Evolutionary conservation across 1,140 invertebrate species (phyloP), one percentile per base, ranked within the genome.

Genomic region (Zaprionus ghesquierei): DNA sequence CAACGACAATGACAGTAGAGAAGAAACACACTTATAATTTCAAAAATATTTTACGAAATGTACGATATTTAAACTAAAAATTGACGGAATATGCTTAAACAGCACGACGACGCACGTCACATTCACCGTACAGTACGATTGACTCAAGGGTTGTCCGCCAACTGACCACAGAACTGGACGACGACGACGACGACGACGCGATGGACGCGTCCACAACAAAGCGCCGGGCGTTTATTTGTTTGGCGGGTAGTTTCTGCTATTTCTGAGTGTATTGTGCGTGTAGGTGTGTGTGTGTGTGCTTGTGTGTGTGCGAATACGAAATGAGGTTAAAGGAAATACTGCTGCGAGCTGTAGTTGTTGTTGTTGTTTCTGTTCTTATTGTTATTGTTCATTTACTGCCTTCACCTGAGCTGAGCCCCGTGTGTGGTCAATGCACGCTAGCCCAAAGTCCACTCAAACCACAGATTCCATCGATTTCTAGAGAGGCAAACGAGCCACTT

Each of bases 261-360:
- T 44, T 51, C 33, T 61, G 33, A 23, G 44, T 38, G 33, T 51
- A 29, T 55, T 8, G 38, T n/a, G 20, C n/a, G 23, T 22, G 25
- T 31, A 31, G 25, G 25, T 54, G 23, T 51, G 29, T 49, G n/a
- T 33, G 76, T 79, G 66, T 73, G 55, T 59, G 62, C 66, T 54
- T 60, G 41, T 66, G 55, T 79, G 72, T 54, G 49, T 68, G 58
- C 76, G 70, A 58, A 64, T 84, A 50, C 76, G 77, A 87, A 91
- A 84, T 91, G 89, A 91, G 90, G 90, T 91, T 91, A 91, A 91
- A 91, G 90, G 90, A 91, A 91, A 86, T 89, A 82, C 73, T 23
- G 75, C 60, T 53, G 50, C 18, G 51, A 53, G 33, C 41, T 41
- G 25, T 56, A 55, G 33, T 27, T 35, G 66, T 35, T 46, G 23